phyloP scores from a whole-genome alignment of 2,888 invertebrate genomes.

The Yponomeuta evonymella region DNA sequence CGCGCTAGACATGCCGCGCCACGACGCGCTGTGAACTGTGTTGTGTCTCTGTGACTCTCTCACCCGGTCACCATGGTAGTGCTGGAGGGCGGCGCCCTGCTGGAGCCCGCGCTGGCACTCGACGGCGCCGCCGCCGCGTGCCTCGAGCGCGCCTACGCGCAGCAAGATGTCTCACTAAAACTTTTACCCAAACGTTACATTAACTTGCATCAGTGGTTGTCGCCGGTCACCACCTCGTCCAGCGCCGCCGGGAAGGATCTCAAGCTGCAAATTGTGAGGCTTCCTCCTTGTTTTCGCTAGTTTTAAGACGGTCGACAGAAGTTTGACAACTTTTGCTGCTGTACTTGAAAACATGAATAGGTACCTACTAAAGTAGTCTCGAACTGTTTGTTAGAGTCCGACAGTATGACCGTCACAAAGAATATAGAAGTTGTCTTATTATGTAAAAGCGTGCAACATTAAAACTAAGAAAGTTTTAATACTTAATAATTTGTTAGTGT shows the following conservation, averaged over 20 bases:
- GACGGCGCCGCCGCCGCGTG: conserved; percentile 81
- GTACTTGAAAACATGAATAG: not conserved
- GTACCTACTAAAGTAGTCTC: not conserved
- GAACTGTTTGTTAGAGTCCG: too few species aligned
- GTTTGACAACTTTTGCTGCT: not conserved
- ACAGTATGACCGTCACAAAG: too few species aligned
- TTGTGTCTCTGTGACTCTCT: conserved; percentile 21
- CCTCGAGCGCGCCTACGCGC: conserved; percentile 87
- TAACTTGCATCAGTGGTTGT: conserved; percentile 93
- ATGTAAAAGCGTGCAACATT: too few species aligned
- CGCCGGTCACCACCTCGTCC: conserved; percentile 80
- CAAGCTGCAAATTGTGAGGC: conserved; percentile 84
- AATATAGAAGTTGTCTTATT: too few species aligned
- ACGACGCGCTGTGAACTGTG: conserved; percentile 12
- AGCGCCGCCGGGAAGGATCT: conserved; percentile 81
- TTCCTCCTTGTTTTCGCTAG: not conserved
- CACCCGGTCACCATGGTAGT: conserved; percentile 56
- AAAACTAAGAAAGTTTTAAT: too few species aligned
- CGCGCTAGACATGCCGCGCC: conserved; percentile 13
- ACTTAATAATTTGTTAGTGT: too few species aligned
- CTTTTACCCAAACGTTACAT: conserved; percentile 93
- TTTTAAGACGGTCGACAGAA: not conserved
- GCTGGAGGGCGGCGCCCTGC: conserved; percentile 68
- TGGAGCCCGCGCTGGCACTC: conserved; percentile 81
- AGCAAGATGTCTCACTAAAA: conserved; percentile 89